These are phyloP conservation scores for Pangasianodon hypophthalmus DNA, from an alignment of 2,113 vertebrate species.

Conservation along the genomic window DNA sequence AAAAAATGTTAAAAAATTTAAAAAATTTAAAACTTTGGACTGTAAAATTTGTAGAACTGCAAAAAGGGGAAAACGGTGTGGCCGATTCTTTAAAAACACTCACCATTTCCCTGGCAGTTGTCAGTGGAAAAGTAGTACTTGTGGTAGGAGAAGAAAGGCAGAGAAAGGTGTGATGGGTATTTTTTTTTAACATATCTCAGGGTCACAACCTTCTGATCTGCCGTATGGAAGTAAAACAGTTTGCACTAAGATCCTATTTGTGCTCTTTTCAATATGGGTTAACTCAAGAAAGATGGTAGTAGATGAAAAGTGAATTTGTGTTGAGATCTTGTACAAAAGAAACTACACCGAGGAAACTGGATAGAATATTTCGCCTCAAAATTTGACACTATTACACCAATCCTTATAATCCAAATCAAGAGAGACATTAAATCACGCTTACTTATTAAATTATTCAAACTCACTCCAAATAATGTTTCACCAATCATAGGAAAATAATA, in stretches of 20 bases:
- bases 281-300: background rate
- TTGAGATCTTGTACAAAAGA: background rate
- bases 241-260: background rate
- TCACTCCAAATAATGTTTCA: background rate
- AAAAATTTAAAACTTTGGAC: too few species aligned
- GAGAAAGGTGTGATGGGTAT: background rate
- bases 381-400: background rate
- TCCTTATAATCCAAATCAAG: background rate
- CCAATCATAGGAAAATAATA: constrained; percentile 5
- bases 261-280: background rate
- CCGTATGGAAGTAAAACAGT: background rate
- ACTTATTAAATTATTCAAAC: background rate
- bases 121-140: background rate
- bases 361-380: background rate
- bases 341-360: background rate
- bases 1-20: too few species aligned
- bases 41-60: background rate
- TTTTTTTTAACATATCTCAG: background rate
- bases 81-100: too few species aligned
- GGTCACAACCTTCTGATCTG: background rate
- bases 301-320: background rate
- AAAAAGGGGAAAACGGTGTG: too few species aligned
- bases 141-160: background rate
- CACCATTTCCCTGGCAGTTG: background rate
- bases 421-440: background rate